Conservation (phyloP, 2,888 invertebrate species). For the Heteropelma amictum region DNA sequence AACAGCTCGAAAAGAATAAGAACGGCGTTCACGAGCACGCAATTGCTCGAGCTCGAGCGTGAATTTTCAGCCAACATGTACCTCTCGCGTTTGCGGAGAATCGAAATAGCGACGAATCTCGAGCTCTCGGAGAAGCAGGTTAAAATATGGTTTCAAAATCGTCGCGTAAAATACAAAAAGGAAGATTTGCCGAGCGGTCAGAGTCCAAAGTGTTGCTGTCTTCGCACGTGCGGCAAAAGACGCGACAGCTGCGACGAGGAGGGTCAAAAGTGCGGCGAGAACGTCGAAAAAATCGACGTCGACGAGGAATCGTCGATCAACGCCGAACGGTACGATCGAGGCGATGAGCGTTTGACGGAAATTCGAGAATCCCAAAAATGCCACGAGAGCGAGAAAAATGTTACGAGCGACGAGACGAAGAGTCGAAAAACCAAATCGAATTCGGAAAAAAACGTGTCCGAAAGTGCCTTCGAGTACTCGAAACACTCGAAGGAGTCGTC, state of each 20-base stretch:
- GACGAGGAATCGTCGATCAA: too few relatives aligned
- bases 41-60: constrained; percentile 87
- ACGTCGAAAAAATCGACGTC: constrained; percentile 44
- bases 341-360: constrained; percentile 29
- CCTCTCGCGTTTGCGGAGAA: constrained; percentile 90
- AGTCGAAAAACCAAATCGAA: not conserved
- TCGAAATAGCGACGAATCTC: constrained; percentile 94
- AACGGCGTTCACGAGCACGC: constrained; percentile 94
- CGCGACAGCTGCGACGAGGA: constrained; percentile 68
- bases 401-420: constrained; percentile 21
- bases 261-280: constrained; percentile 47
- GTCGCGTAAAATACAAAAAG: constrained; percentile 95
- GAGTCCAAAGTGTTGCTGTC: constrained; percentile 79
- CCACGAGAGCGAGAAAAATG: not conserved
- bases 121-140: constrained; percentile 96
- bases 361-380: not conserved
- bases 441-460: too few relatives aligned
- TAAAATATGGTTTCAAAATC: constrained; percentile 97
- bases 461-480: constrained; percentile 50
- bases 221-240: constrained; percentile 78
- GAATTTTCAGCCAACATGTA: constrained; percentile 96
- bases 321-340: not conserved
- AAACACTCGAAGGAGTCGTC: constrained; percentile 25
- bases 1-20: constrained; percentile 91
- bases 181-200: constrained; percentile 83